Evolutionary conservation across 2,113 vertebrate species (phyloP).

Genomic region (Centropus bengalensis): DNA sequence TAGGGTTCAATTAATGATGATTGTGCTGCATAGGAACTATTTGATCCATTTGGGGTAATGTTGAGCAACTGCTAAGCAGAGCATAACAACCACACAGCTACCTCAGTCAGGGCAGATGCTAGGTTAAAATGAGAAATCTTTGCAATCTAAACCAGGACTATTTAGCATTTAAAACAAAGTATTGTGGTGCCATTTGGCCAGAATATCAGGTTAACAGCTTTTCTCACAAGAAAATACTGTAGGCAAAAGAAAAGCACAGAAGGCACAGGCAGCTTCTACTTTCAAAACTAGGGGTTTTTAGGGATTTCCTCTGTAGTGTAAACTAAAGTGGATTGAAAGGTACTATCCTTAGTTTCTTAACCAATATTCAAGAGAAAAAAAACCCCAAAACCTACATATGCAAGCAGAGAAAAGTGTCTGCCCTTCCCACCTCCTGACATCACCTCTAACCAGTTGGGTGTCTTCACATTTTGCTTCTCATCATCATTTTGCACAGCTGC

Average conservation of each 20-base stretch:
- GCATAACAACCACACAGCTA: not conserved
- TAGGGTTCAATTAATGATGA: not conserved
- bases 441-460: accelerated
- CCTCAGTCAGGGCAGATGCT: not conserved
- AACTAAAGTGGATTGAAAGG: not conserved
- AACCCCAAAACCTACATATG: not conserved
- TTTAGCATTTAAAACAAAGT: not conserved
- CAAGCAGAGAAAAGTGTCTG: not conserved
- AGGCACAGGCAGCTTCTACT: not conserved
- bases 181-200: not conserved
- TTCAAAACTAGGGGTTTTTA: not conserved
- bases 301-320: not conserved
- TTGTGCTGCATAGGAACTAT: not conserved
- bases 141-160: not conserved
- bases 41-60: not conserved
- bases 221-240: not conserved
- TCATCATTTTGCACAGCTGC: not conserved
- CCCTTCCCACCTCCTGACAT: not conserved
- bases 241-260: not conserved
- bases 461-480: not conserved
- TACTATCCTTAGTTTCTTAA: not conserved
- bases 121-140: not conserved
- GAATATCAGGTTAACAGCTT: not conserved
- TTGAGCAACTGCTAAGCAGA: not conserved
- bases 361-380: not conserved